These are phyloP conservation scores for Hetaerina titia DNA, from an alignment of 2,888 invertebrate genomes.

Conservation along the genomic window DNA sequence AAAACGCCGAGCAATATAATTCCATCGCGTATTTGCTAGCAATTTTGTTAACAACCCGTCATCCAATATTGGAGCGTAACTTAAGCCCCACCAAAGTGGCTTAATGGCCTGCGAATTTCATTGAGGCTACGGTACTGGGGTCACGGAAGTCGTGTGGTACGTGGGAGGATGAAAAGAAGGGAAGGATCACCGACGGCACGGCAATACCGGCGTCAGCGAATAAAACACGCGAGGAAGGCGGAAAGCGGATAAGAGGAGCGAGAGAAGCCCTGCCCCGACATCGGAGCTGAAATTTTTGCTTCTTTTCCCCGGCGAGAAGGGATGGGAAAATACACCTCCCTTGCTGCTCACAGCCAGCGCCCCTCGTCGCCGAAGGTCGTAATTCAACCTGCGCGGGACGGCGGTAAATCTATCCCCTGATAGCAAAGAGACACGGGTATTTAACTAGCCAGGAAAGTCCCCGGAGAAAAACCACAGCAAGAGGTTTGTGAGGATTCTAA, in stretches of 20 bases:
- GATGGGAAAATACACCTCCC: no score
- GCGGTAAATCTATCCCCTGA: background rate
- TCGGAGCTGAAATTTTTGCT: no score
- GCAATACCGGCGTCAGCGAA: background rate
- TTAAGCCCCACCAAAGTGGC: conserved; percentile 6
- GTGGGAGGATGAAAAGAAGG: background rate
- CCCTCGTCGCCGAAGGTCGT: background rate
- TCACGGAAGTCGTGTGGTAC: background rate
- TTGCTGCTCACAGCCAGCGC: background rate
- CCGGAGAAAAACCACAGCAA: no score
- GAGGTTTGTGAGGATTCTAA: no score
- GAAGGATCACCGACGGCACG: background rate
- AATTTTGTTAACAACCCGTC: conserved; percentile 32
- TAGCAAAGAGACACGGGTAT: background rate
- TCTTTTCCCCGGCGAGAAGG: no score
- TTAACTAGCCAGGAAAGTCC: background rate
- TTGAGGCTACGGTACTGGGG: background rate
- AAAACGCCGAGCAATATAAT: background rate
- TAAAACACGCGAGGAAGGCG: no score
- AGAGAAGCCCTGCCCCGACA: no score
- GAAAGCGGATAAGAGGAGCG: no score
- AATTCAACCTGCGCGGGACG: background rate
- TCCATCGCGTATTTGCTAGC: background rate
- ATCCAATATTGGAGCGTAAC: conserved; percentile 21
- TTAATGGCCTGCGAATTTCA: conserved; percentile 31